Evolutionary conservation across 2,888 invertebrate genomes (phyloP).

Genomic region (Macropis europaea): DNA sequence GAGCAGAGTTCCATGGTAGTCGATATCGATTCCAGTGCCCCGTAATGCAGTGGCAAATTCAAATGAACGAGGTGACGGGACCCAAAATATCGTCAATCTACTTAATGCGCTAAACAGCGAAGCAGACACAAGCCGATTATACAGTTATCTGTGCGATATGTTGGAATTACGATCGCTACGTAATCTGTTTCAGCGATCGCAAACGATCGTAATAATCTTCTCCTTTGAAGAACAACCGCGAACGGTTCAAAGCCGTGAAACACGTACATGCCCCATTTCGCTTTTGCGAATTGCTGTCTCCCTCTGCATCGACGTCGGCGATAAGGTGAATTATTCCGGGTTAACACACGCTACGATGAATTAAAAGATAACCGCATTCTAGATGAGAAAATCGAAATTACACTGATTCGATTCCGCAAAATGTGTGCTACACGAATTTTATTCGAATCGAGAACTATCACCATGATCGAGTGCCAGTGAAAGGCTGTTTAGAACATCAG

Average conservation of each 20-base stretch:
- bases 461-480: no score
- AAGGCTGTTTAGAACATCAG: no score
- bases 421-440: no score
- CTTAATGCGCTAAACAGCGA: conserved; percentile 48
- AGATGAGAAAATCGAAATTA: neutral
- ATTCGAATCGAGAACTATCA: no score
- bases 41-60: conserved; percentile 16
- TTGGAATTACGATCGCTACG: conserved; percentile 44
- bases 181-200: conserved; percentile 37
- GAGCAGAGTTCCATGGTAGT: neutral
- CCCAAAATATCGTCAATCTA: conserved; percentile 43
- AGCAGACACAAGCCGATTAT: conserved; percentile 47
- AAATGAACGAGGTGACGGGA: conserved; percentile 30
- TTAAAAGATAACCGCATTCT: conserved; percentile 14
- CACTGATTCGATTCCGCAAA: no score
- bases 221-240: conserved; percentile 32
- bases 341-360: conserved; percentile 9
- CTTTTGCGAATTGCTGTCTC: neutral
- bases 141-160: conserved; percentile 41
- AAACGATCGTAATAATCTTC: conserved; percentile 24
- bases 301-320: neutral
- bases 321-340: conserved; percentile 3
- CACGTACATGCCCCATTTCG: neutral
- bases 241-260: neutral
- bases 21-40: conserved; percentile 8